Conservation (phyloP, 2,888 invertebrate genomes). For the Philopedon plagiatum region DNA sequence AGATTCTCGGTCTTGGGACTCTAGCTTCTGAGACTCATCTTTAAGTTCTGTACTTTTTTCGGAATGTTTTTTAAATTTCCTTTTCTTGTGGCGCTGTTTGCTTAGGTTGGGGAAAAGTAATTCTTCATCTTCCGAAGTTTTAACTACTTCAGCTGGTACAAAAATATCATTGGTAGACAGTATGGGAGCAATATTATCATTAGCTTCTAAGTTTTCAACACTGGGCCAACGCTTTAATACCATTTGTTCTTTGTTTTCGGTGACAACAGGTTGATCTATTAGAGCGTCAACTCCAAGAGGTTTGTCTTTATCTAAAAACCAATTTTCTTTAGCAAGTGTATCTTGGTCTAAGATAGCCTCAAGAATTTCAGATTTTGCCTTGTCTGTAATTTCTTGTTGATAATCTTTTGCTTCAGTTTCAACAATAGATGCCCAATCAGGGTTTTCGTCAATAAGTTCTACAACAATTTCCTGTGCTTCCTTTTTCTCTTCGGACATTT, state of each 20-base stretch:
- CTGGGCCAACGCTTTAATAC: conserved; percentile 40
- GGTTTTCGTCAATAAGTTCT: conserved; percentile 1
- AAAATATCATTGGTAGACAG: conserved; percentile 19
- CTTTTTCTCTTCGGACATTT: not conserved
- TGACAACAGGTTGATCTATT: conserved; percentile 59
- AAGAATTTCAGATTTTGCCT: not conserved
- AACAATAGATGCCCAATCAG: not conserved
- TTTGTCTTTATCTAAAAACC: conserved; percentile 19
- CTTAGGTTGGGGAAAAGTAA: no score
- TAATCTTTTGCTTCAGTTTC: conserved; percentile 11
- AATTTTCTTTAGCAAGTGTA: conserved; percentile 2
- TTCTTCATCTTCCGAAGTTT: conserved; percentile 12
- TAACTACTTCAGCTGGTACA: not conserved
- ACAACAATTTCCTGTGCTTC: not conserved
- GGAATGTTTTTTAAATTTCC: conserved; percentile 21
- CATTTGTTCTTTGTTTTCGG: conserved; percentile 50
- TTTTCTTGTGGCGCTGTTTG: conserved; percentile 23
- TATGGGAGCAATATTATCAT: conserved; percentile 25
- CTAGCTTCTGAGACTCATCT: conserved; percentile 1
- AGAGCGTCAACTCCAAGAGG: conserved; percentile 52
- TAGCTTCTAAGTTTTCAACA: conserved; percentile 29
- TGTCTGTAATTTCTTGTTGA: not conserved
- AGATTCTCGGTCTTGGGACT: not conserved
- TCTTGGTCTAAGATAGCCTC: conserved; percentile 18
- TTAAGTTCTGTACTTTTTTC: not conserved